These are phyloP conservation scores for Pelodytes ibericus DNA, from an alignment of 2,797 vertebrate species.

Conservation along the genomic window DNA sequence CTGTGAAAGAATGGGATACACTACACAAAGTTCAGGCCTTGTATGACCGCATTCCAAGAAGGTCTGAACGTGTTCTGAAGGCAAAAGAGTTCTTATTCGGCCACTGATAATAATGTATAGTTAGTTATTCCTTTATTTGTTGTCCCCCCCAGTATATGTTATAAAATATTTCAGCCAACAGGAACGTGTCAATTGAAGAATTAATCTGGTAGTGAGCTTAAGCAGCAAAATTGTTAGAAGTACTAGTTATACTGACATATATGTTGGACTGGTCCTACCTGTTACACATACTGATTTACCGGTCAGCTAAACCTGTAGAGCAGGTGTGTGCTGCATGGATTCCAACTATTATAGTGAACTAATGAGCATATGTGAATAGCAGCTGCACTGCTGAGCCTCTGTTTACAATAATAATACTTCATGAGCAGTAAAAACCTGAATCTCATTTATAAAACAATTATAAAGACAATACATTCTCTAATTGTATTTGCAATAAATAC, in stretches of 20 bases:
- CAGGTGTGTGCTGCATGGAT: constrained; percentile 1
- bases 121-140: too few species aligned
- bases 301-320: constrained; percentile 21
- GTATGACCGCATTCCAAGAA: too few species aligned
- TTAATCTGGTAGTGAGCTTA: too few species aligned
- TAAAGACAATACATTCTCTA: not conserved
- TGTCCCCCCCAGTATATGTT: too few species aligned
- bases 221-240: not conserved
- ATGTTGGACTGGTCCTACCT: constrained; percentile 26
- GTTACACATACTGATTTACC: constrained; percentile 12
- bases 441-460: not conserved
- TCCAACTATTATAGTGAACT: not conserved
- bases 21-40: too few species aligned
- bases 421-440: not conserved
- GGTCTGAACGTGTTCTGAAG: too few species aligned
- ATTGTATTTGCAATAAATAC: not conserved
- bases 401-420: not conserved
- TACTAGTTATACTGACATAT: not conserved
- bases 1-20: too few species aligned
- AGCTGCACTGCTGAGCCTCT: not conserved
- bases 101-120: too few species aligned
- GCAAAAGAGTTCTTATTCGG: too few species aligned
- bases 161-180: too few species aligned
- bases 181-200: too few species aligned
- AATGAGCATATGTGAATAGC: not conserved